Conservation (phyloP, 2,888 invertebrate genomes). For the Drymonia ruficornis region DNA sequence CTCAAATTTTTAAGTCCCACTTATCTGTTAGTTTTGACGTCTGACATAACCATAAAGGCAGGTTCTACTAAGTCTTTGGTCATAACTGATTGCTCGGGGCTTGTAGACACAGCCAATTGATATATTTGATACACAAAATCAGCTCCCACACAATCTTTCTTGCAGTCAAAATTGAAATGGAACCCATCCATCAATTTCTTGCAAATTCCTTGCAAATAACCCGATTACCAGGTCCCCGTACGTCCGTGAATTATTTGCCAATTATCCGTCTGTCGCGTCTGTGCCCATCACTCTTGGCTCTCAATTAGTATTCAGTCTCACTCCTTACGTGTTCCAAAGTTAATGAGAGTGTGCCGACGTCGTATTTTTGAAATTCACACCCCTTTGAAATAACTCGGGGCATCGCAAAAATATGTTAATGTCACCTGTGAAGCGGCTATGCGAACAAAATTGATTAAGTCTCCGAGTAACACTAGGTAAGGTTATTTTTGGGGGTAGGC, state of each 20-base stretch:
- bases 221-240: background rate
- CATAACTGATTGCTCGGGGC: no score
- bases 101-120: no score
- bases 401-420: conserved; percentile 80
- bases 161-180: background rate
- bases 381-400: conserved; percentile 71
- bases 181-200: background rate
- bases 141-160: background rate
- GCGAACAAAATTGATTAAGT: conserved; percentile 53
- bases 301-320: conserved; percentile 77
- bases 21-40: no score
- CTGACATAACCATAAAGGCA: no score
- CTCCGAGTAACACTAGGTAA: conserved; percentile 29
- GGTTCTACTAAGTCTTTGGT: no score
- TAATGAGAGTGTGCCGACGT: conserved; percentile 73
- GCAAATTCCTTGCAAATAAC: background rate
- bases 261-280: conserved; percentile 50
- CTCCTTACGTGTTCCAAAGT: conserved; percentile 80
- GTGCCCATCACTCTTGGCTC: conserved; percentile 48
- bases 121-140: background rate
- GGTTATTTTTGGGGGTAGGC: conserved; percentile 4
- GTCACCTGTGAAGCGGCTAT: conserved; percentile 56
- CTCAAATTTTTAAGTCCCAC: no score
- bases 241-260: conserved; percentile 26
- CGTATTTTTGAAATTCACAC: conserved; percentile 77